Evolutionary conservation across 1,140 invertebrate species (phyloP).

Genomic region (Harlomillsia oculata): DNA sequence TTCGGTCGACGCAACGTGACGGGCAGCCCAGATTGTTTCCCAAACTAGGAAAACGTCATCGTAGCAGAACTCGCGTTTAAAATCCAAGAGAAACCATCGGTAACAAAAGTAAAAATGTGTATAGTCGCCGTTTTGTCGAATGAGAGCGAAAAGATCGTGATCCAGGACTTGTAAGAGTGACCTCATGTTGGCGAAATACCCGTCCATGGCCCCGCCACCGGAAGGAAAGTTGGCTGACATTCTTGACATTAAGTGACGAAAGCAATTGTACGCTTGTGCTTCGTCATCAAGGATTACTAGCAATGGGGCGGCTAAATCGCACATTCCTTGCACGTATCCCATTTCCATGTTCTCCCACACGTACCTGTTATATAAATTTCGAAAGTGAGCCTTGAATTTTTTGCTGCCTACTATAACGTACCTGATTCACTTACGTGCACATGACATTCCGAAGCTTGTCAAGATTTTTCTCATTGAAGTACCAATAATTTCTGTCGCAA

Average conservation of each 20-base stretch:
- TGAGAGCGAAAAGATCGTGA: conserved; percentile 83
- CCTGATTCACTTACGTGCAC: conserved; percentile 65
- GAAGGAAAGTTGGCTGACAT: conserved; percentile 88
- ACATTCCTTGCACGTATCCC: conserved; percentile 89
- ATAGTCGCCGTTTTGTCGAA: conserved; percentile 89
- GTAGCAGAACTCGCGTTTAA: conserved; percentile 77
- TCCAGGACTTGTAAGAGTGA: conserved; percentile 58
- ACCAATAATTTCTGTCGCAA: conserved; percentile 87
- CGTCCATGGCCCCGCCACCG: conserved; percentile 78
- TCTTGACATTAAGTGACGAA: conserved; percentile 77
- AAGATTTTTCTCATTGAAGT: conserved; percentile 76
- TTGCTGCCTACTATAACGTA: background rate
- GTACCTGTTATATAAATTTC: conserved; percentile 50
- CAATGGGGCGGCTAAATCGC: conserved; percentile 84
- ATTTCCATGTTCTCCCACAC: conserved; percentile 88
- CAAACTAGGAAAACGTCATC: conserved; percentile 85
- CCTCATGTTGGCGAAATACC: conserved; percentile 86
- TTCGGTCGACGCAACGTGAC: conserved; percentile 69
- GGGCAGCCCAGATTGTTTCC: conserved; percentile 93
- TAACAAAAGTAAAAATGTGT: conserved; percentile 97
- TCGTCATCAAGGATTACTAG: conserved; percentile 88
- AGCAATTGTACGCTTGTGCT: conserved; percentile 81
- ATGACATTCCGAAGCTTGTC: conserved; percentile 91
- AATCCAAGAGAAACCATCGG: conserved; percentile 75
- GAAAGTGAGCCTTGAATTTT: background rate